Conservation (phyloP, 2,797 vertebrate species). For the Scomberomorus guttatus region DNA sequence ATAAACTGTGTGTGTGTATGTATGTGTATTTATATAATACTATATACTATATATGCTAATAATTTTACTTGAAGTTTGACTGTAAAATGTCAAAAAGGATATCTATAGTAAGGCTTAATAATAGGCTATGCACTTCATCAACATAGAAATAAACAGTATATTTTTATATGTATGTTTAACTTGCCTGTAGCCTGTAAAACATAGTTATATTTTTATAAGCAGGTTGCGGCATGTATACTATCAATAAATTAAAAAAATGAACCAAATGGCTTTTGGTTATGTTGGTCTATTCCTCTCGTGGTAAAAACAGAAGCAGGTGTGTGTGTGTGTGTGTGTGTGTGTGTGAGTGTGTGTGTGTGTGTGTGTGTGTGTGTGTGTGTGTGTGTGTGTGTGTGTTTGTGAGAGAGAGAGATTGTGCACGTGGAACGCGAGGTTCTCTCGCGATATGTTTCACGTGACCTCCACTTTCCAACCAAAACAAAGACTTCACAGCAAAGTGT, state of each 20-base stretch:
- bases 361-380: not conserved
- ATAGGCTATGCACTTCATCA: constrained; percentile 9
- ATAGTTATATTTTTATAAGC: constrained; percentile 18
- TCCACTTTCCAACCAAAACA: constrained; percentile 56
- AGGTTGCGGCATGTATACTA: not conserved
- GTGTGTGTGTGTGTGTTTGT: not conserved
- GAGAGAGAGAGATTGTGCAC: too few relatives aligned
- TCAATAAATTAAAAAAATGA: not conserved
- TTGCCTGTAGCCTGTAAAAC: not conserved
- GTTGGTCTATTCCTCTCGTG: too few relatives aligned
- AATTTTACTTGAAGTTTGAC: not conserved
- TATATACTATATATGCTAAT: not conserved
- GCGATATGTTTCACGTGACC: constrained; percentile 56
- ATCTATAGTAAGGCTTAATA: not conserved
- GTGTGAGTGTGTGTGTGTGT: too few relatives aligned
- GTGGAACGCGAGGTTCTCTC: constrained; percentile 30
- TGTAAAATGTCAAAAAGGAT: not conserved
- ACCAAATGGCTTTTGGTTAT: not conserved
- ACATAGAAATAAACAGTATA: not conserved
- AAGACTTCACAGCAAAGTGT: not conserved
- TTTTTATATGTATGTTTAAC: constrained; percentile 23
- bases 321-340: too few relatives aligned
- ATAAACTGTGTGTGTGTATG: too few relatives aligned
- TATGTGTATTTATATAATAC: too few relatives aligned
- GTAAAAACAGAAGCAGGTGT: too few relatives aligned